phyloP scores from a whole-genome alignment of 2,888 invertebrate species.

The Mythimna lalbum region DNA sequence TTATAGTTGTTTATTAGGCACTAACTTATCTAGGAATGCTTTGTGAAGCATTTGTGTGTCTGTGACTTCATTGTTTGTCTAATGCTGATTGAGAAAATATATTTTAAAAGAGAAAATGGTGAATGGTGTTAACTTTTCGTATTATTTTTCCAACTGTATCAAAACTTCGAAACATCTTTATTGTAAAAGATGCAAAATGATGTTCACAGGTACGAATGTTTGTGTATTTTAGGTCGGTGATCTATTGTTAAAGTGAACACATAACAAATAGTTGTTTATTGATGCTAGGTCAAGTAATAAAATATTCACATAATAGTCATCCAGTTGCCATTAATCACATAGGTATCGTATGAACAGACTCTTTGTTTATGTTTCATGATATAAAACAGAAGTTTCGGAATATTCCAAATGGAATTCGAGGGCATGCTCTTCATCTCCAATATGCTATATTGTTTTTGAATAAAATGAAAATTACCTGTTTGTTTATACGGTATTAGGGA shows the following conservation, averaged over 20 bases:
- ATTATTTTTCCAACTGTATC: not conserved
- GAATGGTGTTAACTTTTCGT: not conserved
- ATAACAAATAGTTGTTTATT: constrained; percentile 35
- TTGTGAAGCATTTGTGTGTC: not conserved
- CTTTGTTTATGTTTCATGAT: constrained; percentile 37
- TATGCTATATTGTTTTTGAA: constrained; percentile 3
- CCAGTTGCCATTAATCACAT: constrained; percentile 38
- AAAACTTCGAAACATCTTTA: constrained; percentile 3
- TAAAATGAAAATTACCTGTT: not conserved
- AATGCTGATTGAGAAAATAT: not conserved
- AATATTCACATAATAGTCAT: constrained; percentile 39
- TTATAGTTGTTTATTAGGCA: not conserved
- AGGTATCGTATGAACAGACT: constrained; percentile 8
- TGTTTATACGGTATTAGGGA: not conserved
- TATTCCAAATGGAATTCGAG: constrained; percentile 34
- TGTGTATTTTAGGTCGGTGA: constrained; percentile 14
- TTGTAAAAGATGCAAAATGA: constrained; percentile 3
- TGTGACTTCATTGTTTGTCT: constrained; percentile 8
- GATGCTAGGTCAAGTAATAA: constrained; percentile 43
- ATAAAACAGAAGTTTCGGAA: constrained; percentile 50
- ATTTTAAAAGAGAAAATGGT: not conserved
- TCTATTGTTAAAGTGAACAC: constrained; percentile 41
- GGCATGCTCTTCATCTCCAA: constrained; percentile 16
- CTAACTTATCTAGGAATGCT: not conserved
- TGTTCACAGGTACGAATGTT: constrained; percentile 22